Percentiles rank a stretch among this genome's conserved stretches.
Conservation (phyloP, 2,113 vertebrate genomes). For the Pheucticus melanocephalus region DNA sequence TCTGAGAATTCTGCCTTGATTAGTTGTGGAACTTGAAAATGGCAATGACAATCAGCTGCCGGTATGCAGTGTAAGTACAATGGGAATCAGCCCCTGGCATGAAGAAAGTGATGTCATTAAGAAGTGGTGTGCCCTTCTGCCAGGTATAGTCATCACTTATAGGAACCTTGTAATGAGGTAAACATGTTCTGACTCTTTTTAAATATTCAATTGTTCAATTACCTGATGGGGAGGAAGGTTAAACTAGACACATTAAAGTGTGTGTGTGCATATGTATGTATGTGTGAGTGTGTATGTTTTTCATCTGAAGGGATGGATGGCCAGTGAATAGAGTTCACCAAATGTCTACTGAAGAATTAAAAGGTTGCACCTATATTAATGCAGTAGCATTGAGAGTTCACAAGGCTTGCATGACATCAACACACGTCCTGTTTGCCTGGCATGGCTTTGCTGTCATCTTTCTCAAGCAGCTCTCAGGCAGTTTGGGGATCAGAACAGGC, state of each 20-base stretch:
- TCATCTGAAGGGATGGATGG: not conserved
- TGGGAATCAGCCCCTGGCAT: not conserved
- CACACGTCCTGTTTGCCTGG: not conserved
- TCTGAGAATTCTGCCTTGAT: not conserved
- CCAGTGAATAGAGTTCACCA: not conserved
- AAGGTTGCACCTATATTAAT: not conserved
- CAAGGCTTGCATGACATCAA: not conserved
- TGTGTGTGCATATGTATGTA: fast-evolving
- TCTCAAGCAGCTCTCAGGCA: not conserved
- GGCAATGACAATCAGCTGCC: not conserved
- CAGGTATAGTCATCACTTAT: not conserved
- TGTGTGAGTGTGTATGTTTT: not conserved
- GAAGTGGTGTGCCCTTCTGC: not conserved
- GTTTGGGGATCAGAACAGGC: not conserved
- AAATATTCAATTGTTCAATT: not conserved
- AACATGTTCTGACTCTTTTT: not conserved
- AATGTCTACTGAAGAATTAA: not conserved
- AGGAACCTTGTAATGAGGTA: not conserved
- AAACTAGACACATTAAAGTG: not conserved
- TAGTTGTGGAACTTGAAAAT: not conserved
- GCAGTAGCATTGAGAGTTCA: not conserved
- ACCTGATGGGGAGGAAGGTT: not conserved
- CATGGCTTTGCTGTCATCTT: not conserved
- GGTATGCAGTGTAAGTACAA: not conserved
- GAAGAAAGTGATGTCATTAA: not conserved